Conservation (phyloP, 2,888 invertebrate species). For the Aquatica leii region DNA sequence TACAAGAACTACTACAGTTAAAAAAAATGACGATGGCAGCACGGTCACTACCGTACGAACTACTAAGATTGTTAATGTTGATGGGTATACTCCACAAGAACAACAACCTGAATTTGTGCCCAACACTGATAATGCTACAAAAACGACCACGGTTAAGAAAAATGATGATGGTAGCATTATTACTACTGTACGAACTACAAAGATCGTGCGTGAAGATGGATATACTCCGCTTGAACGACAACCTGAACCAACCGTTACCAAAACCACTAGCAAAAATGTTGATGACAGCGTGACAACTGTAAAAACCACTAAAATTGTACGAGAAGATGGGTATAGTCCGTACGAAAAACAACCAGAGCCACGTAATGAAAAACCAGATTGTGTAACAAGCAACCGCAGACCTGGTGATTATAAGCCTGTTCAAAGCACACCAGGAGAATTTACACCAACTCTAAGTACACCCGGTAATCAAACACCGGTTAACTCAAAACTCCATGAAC, state of each 20-base stretch:
- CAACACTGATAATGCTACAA: too few species aligned
- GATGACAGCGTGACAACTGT: neutral
- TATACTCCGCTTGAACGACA: neutral
- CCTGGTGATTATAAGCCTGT: neutral
- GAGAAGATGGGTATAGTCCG: neutral
- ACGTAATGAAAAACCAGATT: too few species aligned
- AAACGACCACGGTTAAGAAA: neutral
- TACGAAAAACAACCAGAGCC: neutral
- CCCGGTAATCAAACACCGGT: constrained; percentile 8
- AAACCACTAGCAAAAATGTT: neutral
- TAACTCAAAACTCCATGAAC: constrained; percentile 45
- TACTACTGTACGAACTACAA: neutral
- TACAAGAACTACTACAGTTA: neutral
- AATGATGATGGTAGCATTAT: neutral
- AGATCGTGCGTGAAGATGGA: neutral
- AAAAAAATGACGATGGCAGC: neutral
- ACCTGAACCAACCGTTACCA: neutral
- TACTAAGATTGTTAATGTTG: neutral
- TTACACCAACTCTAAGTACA: neutral
- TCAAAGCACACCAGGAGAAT: constrained; percentile 5
- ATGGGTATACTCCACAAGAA: neutral
- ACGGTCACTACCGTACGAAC: neutral
- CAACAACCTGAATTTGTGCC: neutral
- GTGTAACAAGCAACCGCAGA: neutral
- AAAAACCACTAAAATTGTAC: neutral